Evolutionary conservation across 2,113 vertebrate genomes (phyloP), one percentile per base, ranked within the genome.

Genomic region (Catharus bicknelli): DNA sequence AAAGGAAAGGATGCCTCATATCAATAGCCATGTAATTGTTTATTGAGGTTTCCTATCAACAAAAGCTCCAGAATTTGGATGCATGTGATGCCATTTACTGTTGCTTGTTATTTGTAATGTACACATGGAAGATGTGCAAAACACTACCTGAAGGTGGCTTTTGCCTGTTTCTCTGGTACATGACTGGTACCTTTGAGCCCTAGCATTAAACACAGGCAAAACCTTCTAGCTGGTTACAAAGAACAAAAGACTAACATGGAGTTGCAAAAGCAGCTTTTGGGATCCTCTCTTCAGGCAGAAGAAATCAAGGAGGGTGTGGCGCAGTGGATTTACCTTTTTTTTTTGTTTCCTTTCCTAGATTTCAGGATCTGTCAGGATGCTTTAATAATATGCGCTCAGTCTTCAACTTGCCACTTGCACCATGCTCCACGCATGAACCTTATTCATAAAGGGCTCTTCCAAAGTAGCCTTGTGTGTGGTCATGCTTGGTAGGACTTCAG

Each of bases 21-120:
- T 66, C 0, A 0, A 68, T 74, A 75, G 40, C 51, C 7, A 0
- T 76, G 79, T 32, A 53, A 45, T 76, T 89, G 58, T 90, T 96
- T 84, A n/a, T 85, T 62, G 51, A 70, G 27, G 47, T 87, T 90
- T 95, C 36, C 85, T 81, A 13, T 88, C 83, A 90, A 91, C 73
- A 85, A 25, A 91, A 81, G 36, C 72, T 81, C 22, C 48, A 38
- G 57, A 67, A 48, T 77, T 68, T 62, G 70, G 51, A 62, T 77
- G 75, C 67, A 30, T 27, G 63, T 53, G 87, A 88, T 67, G 51
- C 61, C 20, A 1, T 69, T 88, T 90, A 88, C 68, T 67, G 87
- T 75, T 1, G 0, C 1, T 1, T 55, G 75, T 50, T 93, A 45
- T 94, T 93, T 91, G 75, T 83, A 64, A 57, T 25, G 25, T 91